A percentile compares a stretch with the other conserved stretches of the same genome.
Conservation (phyloP, 1,140 invertebrate species). For the Sarcophaga bullata region DNA sequence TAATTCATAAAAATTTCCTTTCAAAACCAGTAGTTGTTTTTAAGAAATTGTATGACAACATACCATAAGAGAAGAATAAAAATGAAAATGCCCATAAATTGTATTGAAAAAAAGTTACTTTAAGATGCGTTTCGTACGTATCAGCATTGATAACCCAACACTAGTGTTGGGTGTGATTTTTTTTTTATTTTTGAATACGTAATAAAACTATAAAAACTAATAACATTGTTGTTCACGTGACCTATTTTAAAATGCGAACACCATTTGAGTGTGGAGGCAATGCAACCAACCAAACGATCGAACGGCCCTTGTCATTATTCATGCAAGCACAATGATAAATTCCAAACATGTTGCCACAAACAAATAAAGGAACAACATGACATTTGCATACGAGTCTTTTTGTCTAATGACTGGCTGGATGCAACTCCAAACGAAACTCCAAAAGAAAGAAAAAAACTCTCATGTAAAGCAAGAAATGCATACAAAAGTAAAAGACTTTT, state of each 20-base stretch:
- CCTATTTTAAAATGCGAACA: slow-evolving; percentile 21
- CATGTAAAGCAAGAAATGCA: neutral
- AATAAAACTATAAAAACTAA: neutral
- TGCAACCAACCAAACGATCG: neutral
- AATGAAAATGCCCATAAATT: neutral
- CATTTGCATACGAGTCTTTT: slow-evolving; percentile 34
- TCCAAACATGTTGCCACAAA: slow-evolving; percentile 32
- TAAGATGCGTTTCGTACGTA: too few relatives aligned
- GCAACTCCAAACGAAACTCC: neutral
- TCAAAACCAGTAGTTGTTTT: slow-evolving; percentile 18
- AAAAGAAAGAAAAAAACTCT: neutral
- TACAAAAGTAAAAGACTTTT: neutral
- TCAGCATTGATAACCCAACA: neutral
- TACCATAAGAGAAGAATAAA: neutral
- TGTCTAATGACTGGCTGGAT: slow-evolving; percentile 21
- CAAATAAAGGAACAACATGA: slow-evolving; percentile 1
- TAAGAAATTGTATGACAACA: slow-evolving; percentile 33
- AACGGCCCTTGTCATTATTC: slow-evolving; percentile 17
- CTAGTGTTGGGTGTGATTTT: slow-evolving; percentile 30
- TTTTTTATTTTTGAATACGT: too few relatives aligned
- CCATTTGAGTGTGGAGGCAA: neutral
- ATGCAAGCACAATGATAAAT: slow-evolving; percentile 12
- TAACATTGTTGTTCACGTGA: neutral
- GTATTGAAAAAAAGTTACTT: neutral
- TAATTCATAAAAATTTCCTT: neutral